Evolutionary conservation across 1,140 invertebrate genomes (phyloP).

Genomic region (Tigriopus japonicus): DNA sequence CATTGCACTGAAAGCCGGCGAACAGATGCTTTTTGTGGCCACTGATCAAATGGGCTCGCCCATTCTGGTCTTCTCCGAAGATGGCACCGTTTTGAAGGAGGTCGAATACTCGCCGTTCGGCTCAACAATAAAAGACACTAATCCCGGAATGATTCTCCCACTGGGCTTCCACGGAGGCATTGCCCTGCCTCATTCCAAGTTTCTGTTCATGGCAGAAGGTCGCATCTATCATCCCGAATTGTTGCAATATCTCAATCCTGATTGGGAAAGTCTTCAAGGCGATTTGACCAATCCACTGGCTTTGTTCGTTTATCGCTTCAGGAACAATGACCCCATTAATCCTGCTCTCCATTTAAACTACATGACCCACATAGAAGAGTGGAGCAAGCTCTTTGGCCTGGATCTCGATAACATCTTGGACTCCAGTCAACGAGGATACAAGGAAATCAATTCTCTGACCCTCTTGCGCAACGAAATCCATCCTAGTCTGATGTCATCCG

Average conservation of each 20-base stretch:
- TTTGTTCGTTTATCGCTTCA: constrained; percentile 68
- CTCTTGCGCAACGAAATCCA: constrained; percentile 14
- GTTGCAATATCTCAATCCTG: constrained; percentile 80
- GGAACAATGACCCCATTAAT: constrained; percentile 84
- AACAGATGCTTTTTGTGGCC: constrained; percentile 61
- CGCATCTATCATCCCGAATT: constrained; percentile 75
- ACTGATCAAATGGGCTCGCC: constrained; percentile 81
- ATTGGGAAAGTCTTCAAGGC: constrained; percentile 63
- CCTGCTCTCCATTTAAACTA: constrained; percentile 23
- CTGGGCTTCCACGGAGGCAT: constrained; percentile 74
- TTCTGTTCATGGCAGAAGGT: constrained; percentile 68
- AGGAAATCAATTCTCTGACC: constrained; percentile 16
- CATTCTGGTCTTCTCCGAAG: constrained; percentile 63
- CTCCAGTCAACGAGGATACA: constrained; percentile 37
- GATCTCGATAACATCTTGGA: constrained; percentile 66
- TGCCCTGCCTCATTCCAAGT: constrained; percentile 32
- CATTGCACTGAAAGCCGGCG: constrained; percentile 35
- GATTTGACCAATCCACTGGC: constrained; percentile 48
- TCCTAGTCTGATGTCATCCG: constrained; percentile 30
- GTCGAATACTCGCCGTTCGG: constrained; percentile 74
- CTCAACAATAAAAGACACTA: constrained; percentile 62
- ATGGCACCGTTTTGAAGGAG: constrained; percentile 74
- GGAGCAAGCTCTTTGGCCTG: constrained; percentile 71
- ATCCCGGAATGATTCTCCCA: constrained; percentile 70
- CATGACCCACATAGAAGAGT: constrained; percentile 44